These are phyloP conservation scores for Nomada goodeniana DNA, from an alignment of 2,888 invertebrate species.

Conservation along the genomic window DNA sequence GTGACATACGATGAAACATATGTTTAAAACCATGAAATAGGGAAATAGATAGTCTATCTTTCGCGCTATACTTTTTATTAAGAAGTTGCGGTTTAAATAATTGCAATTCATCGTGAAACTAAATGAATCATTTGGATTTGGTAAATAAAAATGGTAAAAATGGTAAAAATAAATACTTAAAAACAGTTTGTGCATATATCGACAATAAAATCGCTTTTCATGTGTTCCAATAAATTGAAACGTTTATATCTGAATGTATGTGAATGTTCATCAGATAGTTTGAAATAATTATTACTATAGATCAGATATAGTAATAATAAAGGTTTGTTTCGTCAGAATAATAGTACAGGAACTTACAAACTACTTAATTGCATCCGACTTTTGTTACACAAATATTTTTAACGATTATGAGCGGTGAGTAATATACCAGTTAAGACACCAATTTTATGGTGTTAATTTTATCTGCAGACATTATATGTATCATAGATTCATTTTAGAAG, in stretches of 20 bases:
- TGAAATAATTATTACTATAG: slow-evolving; percentile 1
- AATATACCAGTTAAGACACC: neutral
- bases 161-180: slow-evolving; percentile 10
- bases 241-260: slow-evolving; percentile 3
- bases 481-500: slow-evolving; percentile 25
- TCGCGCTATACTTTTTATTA: slow-evolving; percentile 3
- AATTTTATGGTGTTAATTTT: slow-evolving; percentile 12
- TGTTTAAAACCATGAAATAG: neutral
- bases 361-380: slow-evolving; percentile 25
- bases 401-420: neutral
- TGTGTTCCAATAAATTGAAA: slow-evolving; percentile 27
- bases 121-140: neutral
- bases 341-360: slow-evolving; percentile 12
- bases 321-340: slow-evolving; percentile 13
- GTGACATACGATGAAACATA: slow-evolving; percentile 39
- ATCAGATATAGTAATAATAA: slow-evolving; percentile 12
- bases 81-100: slow-evolving; percentile 1
- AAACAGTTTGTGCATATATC: slow-evolving; percentile 32
- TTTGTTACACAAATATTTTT: slow-evolving; percentile 1
- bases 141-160: no score
- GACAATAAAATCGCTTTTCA: slow-evolving; percentile 52
- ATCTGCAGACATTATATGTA: slow-evolving; percentile 15
- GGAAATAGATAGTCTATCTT: neutral
- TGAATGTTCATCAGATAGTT: slow-evolving; percentile 5
- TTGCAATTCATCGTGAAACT: neutral